Percentiles rank a stretch among this genome's conserved stretches.
These are phyloP conservation scores for Seira ritae DNA, from an alignment of 2,888 invertebrate genomes.

Conservation along the genomic window DNA sequence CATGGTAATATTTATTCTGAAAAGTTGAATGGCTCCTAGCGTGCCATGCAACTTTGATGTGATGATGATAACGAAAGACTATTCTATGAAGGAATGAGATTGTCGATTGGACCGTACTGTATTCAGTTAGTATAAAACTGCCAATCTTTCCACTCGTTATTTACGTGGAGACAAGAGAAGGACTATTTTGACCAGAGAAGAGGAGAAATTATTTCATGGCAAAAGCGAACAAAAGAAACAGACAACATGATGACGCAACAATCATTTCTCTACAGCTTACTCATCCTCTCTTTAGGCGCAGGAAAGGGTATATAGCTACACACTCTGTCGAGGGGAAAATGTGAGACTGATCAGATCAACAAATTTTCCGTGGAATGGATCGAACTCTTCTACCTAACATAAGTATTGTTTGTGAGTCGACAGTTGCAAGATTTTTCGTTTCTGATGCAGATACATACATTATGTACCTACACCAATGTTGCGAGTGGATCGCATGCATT, in stretches of 20 bases:
- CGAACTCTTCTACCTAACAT: no score
- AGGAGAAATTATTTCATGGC: neutral
- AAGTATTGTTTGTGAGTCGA: no score
- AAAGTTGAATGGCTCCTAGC: constrained; percentile 15
- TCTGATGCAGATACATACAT: no score
- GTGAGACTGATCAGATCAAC: constrained; percentile 11
- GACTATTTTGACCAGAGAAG: neutral
- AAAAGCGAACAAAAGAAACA: neutral
- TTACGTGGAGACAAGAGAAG: neutral
- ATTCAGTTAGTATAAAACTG: neutral
- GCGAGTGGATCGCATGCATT: no score
- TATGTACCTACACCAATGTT: no score
- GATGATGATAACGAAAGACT: neutral
- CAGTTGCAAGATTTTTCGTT: no score
- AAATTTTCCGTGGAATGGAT: no score
- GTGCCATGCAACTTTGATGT: constrained; percentile 2
- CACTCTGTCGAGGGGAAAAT: neutral
- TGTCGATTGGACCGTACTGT: neutral
- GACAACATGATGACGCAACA: no score
- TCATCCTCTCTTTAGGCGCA: no score
- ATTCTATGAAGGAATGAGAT: no score
- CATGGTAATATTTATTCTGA: neutral
- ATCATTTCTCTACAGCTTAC: no score
- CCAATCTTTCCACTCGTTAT: neutral
- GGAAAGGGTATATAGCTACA: no score